phyloP scores from a whole-genome alignment of 1,140 invertebrate species.

The Drosophila pseudoananassae region DNA sequence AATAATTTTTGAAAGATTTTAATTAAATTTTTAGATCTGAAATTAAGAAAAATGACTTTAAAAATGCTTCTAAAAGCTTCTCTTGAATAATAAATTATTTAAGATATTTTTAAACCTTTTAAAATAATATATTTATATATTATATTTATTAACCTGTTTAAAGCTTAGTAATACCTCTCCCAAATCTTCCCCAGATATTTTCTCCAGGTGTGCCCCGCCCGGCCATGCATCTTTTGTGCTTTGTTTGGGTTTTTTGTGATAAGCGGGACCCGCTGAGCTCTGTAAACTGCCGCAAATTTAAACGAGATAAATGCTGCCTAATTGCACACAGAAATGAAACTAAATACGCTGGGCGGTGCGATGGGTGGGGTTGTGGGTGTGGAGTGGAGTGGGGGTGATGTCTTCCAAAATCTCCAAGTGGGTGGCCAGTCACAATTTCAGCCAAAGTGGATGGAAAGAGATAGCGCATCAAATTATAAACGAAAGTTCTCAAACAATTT shows the following conservation, averaged over 20 bases:
- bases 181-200: neutral
- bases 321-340: conserved; percentile 53
- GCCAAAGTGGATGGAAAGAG: conserved; percentile 4
- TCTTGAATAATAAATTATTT: too few species aligned
- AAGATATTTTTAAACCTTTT: too few species aligned
- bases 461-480: conserved; percentile 71
- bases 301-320: conserved; percentile 73
- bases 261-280: conserved; percentile 55
- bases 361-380: neutral
- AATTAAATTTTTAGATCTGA: too few species aligned
- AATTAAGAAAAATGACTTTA: too few species aligned
- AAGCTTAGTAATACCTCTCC: too few species aligned
- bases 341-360: conserved; percentile 26
- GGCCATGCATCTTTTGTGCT: conserved; percentile 37
- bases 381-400: neutral
- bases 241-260: conserved; percentile 57
- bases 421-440: neutral
- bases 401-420: conserved; percentile 19
- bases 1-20: neutral
- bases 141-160: too few species aligned
- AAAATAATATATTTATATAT: too few species aligned
- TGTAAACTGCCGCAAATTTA: conserved; percentile 64
- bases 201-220: neutral
- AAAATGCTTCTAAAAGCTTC: too few species aligned
- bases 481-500: conserved; percentile 75